Base-by-base conservation (phyloP, 2,888 invertebrate species). In the Parapristionchus giblindavisi region DNA sequence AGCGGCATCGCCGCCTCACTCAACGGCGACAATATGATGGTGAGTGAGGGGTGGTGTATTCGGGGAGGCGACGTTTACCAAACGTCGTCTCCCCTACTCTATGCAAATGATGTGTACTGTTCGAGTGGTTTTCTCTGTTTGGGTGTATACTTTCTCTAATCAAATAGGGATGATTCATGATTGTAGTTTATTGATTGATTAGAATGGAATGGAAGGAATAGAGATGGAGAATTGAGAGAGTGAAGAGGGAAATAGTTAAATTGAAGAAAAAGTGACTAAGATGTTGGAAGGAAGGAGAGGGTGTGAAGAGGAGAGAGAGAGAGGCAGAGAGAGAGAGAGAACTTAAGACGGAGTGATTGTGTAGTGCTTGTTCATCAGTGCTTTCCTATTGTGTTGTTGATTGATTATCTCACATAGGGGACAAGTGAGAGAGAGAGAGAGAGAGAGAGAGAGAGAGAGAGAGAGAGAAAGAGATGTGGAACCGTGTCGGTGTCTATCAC, bases 1-100 rank as follows among this genome's bases (percentile, higher is more conserved):
- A 68, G 68, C 68, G 68, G 68, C 68, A 52, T 52, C 2, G 68
- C 68, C 68, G 68, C 68, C 36, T 36, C 38, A 48, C 68, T 34
- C 24, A 34, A 34, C 34, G 68, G 38, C 34, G 36, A 40, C 43
- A 68, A 51, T 48, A 68, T 68, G 68, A 68, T 68, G 68, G 68
- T 68, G 34, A 68, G 68, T 68, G 6, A 29, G n/a, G 6, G 5
- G 60, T n/a, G 14, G 24, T 29, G 43, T 3, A 29, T 24, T 32
- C 63, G 29, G 29, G 63, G 60, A 17, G 56, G 2, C 56, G 56
- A 11, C 3, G 2, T 11, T 43, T 65, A 29, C 4, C 36, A 65
- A 43, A 40, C 43, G 63, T 65, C 29, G 63, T 3, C 17, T 17
- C 21, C 63, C 29, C 43, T 3, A n/a, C n/a, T n/a, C n/a, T n/a